These are phyloP conservation scores for Xiphophorus maculatus DNA, from an alignment of 2,113 vertebrate species.

Conservation along the genomic window DNA sequence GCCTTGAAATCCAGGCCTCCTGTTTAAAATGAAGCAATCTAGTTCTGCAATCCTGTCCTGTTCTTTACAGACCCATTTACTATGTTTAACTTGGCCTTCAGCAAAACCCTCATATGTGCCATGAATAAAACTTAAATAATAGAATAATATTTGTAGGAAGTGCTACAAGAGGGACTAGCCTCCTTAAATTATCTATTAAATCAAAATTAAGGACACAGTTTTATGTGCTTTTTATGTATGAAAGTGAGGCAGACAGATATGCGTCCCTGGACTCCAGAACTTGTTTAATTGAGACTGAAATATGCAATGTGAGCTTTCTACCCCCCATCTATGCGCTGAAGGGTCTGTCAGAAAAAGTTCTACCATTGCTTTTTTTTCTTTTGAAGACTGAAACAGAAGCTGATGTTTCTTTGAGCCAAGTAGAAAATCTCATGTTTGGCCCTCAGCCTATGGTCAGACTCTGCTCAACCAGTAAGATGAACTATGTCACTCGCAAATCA, in stretches of 20 bases:
- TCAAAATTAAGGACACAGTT: slow-evolving; percentile 62
- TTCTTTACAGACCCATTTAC: background rate
- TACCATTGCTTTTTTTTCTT: background rate
- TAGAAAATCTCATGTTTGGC: slow-evolving; percentile 71
- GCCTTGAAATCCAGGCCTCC: background rate
- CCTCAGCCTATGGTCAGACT: slow-evolving; percentile 65
- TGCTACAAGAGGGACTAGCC: slow-evolving; percentile 33
- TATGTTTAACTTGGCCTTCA: background rate
- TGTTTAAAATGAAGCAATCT: background rate
- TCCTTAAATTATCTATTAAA: slow-evolving; percentile 49
- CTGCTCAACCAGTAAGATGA: slow-evolving; percentile 66
- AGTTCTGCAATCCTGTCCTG: background rate
- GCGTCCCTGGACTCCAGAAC: slow-evolving; percentile 42
- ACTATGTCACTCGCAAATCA: slow-evolving; percentile 66
- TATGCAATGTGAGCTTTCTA: slow-evolving; percentile 27
- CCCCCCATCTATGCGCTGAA: slow-evolving; percentile 11
- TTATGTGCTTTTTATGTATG: slow-evolving; percentile 29
- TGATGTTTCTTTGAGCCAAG: slow-evolving; percentile 59
- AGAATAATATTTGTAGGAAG: slow-evolving; percentile 22
- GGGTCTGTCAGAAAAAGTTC: slow-evolving; percentile 24
- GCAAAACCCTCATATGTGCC: background rate
- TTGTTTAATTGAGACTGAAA: slow-evolving; percentile 49
- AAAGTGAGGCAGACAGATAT: slow-evolving; percentile 61
- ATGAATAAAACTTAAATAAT: slow-evolving; percentile 53
- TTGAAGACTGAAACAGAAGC: slow-evolving; percentile 11